phyloP scores from a whole-genome alignment of 2,888 invertebrate species.

The Tridacna crocea region DNA sequence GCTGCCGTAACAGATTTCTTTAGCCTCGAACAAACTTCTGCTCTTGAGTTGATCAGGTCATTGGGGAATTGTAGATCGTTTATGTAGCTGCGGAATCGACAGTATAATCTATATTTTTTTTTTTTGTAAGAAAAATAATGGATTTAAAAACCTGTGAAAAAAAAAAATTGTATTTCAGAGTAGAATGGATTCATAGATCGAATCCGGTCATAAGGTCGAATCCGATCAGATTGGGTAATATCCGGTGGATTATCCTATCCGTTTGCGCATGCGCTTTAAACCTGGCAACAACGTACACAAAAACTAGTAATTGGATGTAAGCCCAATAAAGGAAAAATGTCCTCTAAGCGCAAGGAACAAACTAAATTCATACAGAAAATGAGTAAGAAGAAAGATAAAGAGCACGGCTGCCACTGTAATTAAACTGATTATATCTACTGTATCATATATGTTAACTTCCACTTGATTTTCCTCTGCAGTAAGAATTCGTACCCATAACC shows the following conservation, averaged over 20 bases:
- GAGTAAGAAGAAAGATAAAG: conserved; percentile 56
- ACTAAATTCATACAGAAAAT: conserved; percentile 68
- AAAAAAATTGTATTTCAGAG: too few relatives aligned
- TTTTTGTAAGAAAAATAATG: too few relatives aligned
- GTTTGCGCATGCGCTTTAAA: conserved; percentile 56
- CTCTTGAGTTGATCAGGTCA: too few relatives aligned
- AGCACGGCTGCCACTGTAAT: conserved; percentile 55
- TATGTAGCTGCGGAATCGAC: too few relatives aligned
- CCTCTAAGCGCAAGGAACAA: conserved; percentile 70
- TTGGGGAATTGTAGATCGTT: too few relatives aligned
- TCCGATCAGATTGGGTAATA: too few relatives aligned
- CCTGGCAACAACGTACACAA: conserved; percentile 63
- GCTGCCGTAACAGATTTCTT: too few relatives aligned
- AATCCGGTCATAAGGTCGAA: too few relatives aligned
- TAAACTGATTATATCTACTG: neutral
- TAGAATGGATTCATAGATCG: too few relatives aligned
- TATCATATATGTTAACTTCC: neutral
- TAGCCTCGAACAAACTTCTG: too few relatives aligned
- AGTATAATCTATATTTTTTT: too few relatives aligned
- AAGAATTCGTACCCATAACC: neutral
- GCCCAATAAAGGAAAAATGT: conserved; percentile 56
- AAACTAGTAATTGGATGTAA: neutral
- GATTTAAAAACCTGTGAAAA: too few relatives aligned
- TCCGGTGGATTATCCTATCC: neutral
- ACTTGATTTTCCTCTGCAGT: neutral